Percentiles rank a stretch among this genome's conserved stretches.
Evolutionary conservation across 2,888 invertebrate genomes (phyloP).

Genomic region (Lochmaea capreae): DNA sequence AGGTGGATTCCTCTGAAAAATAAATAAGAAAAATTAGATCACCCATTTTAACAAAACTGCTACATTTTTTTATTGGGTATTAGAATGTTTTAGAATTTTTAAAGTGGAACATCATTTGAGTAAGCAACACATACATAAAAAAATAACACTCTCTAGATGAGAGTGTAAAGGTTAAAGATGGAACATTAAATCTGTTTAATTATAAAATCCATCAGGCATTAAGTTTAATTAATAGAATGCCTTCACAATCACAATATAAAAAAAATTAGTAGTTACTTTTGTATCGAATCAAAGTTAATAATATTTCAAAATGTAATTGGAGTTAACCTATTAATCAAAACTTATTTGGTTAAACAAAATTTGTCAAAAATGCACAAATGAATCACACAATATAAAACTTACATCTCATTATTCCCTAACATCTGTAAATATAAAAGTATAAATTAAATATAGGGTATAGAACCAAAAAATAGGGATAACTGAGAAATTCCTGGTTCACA

Average conservation of each 20-base stretch:
- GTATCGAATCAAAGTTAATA: background rate
- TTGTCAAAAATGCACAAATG: background rate
- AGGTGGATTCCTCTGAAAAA: constrained; percentile 50
- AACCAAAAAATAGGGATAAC: background rate
- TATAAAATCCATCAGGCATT: too few species aligned
- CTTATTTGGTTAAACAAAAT: background rate
- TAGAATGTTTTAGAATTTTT: too few species aligned
- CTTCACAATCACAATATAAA: background rate
- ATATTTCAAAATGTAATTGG: background rate
- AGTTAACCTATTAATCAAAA: background rate
- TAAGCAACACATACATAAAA: too few species aligned
- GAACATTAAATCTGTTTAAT: too few species aligned
- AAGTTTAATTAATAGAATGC: too few species aligned
- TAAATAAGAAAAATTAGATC: constrained; percentile 35
- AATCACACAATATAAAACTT: constrained; percentile 30
- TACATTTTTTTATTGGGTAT: background rate
- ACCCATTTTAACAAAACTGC: constrained; percentile 9
- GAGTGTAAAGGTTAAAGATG: too few species aligned
- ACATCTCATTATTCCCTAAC: constrained; percentile 50
- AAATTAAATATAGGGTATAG: background rate
- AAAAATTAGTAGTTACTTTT: background rate
- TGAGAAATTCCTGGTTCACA: background rate
- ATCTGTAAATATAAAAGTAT: constrained; percentile 45
- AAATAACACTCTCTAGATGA: too few species aligned
- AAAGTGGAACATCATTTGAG: too few species aligned